Percentiles rank a stretch among this genome's conserved stretches.
These are phyloP conservation scores for Oryctolagus cuniculus DNA, from an alignment of 2,113 vertebrate species.

Conservation along the genomic window mOryCun1.1 NC_091432.1:40487001-40487500, in stretches of 20 bases:
- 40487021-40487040: neutral
- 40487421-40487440: slow-evolving; percentile 25
- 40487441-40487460: neutral
- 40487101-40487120: neutral
- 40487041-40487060: neutral
- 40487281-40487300: neutral
- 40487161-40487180: neutral
- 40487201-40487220: neutral
- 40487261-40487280: neutral
- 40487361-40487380: slow-evolving; percentile 7
- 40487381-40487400: slow-evolving; percentile 62
- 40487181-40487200: neutral
- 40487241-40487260: neutral
- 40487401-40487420: slow-evolving; percentile 62
- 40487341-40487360: slow-evolving; percentile 35
- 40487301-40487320: neutral
- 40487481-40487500: neutral
- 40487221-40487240: neutral
- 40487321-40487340: slow-evolving; percentile 44
- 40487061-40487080: neutral
- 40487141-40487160: neutral
- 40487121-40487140: neutral
- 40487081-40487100: neutral
- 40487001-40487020: neutral
- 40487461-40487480: neutral